Evolutionary conservation across 2,888 invertebrate species (phyloP).

Genomic region (Megamerina dolium): DNA sequence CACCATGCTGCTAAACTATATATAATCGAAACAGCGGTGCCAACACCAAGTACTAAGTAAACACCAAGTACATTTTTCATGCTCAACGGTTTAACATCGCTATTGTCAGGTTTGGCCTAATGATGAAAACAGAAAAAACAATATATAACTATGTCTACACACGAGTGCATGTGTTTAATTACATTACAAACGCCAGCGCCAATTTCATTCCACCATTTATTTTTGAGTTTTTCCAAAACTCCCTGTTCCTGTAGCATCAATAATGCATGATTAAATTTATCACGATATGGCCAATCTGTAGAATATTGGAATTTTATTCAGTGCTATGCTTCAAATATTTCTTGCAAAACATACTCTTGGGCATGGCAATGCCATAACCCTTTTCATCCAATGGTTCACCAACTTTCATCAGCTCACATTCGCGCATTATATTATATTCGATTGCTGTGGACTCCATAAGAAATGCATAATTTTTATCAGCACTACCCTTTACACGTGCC

Average conservation of each 20-base stretch:
- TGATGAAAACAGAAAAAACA: conserved; percentile 1
- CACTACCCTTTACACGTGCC: conserved; percentile 40
- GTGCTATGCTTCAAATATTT: neutral
- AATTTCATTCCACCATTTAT: conserved; percentile 86
- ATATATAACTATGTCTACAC: too few species aligned
- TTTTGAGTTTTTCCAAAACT: conserved; percentile 66
- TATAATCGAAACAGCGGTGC: conserved; percentile 40
- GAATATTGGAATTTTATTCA: neutral
- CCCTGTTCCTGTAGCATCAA: conserved; percentile 81
- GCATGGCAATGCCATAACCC: conserved; percentile 69
- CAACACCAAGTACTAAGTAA: conserved; percentile 55
- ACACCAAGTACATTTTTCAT: conserved; percentile 62
- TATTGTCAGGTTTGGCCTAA: conserved; percentile 29
- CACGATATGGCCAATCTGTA: conserved; percentile 57
- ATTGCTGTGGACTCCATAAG: conserved; percentile 74
- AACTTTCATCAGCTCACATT: conserved; percentile 58
- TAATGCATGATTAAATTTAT: conserved; percentile 72
- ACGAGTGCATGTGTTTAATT: too few species aligned
- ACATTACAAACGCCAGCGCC: conserved; percentile 68
- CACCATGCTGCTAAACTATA: conserved; percentile 40
- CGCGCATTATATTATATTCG: conserved; percentile 62
- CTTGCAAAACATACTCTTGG: conserved; percentile 56
- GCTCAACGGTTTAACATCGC: conserved; percentile 48
- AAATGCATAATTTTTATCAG: conserved; percentile 61
- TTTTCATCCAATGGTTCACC: conserved; percentile 64